A percentile compares a stretch with the other conserved stretches of the same genome.
phyloP scores from a whole-genome alignment of 2,888 invertebrate species.

The Aphidius colemani region DNA sequence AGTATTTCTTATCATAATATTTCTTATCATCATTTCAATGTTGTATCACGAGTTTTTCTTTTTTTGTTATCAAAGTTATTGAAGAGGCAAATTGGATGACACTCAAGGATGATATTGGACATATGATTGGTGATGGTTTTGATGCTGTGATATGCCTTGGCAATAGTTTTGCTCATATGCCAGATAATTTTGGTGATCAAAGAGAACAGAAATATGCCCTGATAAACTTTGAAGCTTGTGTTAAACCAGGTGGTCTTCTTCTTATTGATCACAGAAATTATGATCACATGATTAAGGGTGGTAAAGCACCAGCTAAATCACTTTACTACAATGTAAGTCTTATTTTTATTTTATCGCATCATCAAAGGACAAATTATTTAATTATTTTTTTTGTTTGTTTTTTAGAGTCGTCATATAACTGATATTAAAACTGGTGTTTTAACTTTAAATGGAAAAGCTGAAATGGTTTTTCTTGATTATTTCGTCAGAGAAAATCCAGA shows the following conservation, averaged over 20 bases:
- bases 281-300: slow-evolving; percentile 78
- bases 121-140: slow-evolving; percentile 69
- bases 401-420: slow-evolving; percentile 78
- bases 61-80: slow-evolving; percentile 67
- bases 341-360: background rate
- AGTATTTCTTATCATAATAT: slow-evolving; percentile 31
- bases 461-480: slow-evolving; percentile 82
- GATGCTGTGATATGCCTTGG: slow-evolving; percentile 90
- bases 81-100: slow-evolving; percentile 92
- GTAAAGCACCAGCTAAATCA: slow-evolving; percentile 79
- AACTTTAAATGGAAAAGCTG: slow-evolving; percentile 76
- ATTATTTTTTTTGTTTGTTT: slow-evolving; percentile 31
- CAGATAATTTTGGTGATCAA: slow-evolving; percentile 80
- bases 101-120: slow-evolving; percentile 73
- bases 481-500: slow-evolving; percentile 63
- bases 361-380: background rate
- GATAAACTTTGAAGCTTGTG: slow-evolving; percentile 77
- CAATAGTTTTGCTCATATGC: slow-evolving; percentile 88
- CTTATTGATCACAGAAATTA: slow-evolving; percentile 90
- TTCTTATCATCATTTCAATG: background rate
- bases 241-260: slow-evolving; percentile 83
- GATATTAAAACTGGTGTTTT: slow-evolving; percentile 86
- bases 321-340: slow-evolving; percentile 86
- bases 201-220: slow-evolving; percentile 79
- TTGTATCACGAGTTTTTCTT: background rate